Evolutionary conservation across 2,888 invertebrate genomes (phyloP), one percentile per base, ranked within the genome.

Genomic region (Harpalus rubripes): DNA sequence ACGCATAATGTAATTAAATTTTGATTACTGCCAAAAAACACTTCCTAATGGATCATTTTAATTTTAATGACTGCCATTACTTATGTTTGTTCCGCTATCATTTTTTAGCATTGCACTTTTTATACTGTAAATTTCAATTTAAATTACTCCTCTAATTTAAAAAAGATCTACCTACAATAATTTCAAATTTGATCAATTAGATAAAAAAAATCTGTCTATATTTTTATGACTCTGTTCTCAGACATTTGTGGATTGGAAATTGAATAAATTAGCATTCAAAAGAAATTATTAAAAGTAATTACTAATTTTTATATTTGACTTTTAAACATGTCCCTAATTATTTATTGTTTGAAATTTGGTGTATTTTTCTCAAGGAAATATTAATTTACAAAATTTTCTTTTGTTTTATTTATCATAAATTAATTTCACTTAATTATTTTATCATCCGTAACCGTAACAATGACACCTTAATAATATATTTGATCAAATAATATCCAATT

Each of bases 41-140:
- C 12, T 76, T 52, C 10, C 44, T 76, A 52, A 76, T 76, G 7
- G 16, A 22, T 1, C 5, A 52, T 76, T 72, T 76, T 44, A 44
- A 44, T 76, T 76, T 44, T 76, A 76, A 76, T 76, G 12, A 52
- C 52, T 76, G 52, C 22, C 52, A 56, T 76, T 76, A 16, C 18
- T 22, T 7, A 16, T 26, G 39, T 76, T 72, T 72, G 16, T 39
- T 72, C 16, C n/a, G 32, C 59, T 0, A 15, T n/a, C n/a, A n/a
- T n/a, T n/a, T n/a, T n/a, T n/a, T 59, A 32, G 32, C 3, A n/a
- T n/a, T n/a, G n/a, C n/a, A n/a, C n/a, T n/a, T n/a, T n/a, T n/a
- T n/a, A n/a, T n/a, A n/a, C n/a, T n/a, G n/a, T n/a, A 22, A 22
- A 22, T 22, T 22, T 22, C 1, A 22, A 22, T 22, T 22, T 22